Base-by-base conservation (phyloP, 1,140 invertebrate species). In the Drosophila funebris region DNA sequence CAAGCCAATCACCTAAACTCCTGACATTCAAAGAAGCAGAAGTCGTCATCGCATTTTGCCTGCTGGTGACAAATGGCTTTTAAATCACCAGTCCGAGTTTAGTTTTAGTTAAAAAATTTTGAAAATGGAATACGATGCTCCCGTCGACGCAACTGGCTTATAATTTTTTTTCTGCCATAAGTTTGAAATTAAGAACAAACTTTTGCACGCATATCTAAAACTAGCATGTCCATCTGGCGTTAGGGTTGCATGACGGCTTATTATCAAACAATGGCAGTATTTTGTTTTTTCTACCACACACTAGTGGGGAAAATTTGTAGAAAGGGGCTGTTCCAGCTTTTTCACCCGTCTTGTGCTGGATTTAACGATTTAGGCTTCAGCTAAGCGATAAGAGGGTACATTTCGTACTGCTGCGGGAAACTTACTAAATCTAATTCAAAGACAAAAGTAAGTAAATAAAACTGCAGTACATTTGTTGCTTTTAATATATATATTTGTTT, bases 61-160 rank as follows among this genome's bases (percentile, higher is more conserved):
- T 56, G 50, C 54, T 54, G 63, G 69, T 87, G 82, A 85, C 82
- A 85, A 85, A 85, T 85, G 77, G 82, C 67, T 85, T 85, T 85
- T 87, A 85, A 85, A 85, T 81, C 82, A 85, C 77, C 82, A 87
- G 81, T 78, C 77, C 63, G 63, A 63, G 68, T 76, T 61, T 66
- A 20, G 50, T 57, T 13, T 29, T 61, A 43, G 50, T 22, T 52
- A 36, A 60, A 44, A 36, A 56, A 67, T 83, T 73, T 76, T 73
- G 60, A 58, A 68, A 77, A 66, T 76, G 67, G 66, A 8, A 36
- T 5, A 36, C 33, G 16, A 13, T 36, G n/a, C n/a, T 13, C 3
- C n/a, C 18, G 1, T 16, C 3, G 64, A 44, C 64, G 43, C 68
- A 63, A 61, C 37, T 76, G 66, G 68, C 76, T 79, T 75, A 76